Evolutionary conservation across 1,140 invertebrate genomes (phyloP), one percentile per base, ranked within the genome.

Genomic region (Lasioglossum albipes): DNA sequence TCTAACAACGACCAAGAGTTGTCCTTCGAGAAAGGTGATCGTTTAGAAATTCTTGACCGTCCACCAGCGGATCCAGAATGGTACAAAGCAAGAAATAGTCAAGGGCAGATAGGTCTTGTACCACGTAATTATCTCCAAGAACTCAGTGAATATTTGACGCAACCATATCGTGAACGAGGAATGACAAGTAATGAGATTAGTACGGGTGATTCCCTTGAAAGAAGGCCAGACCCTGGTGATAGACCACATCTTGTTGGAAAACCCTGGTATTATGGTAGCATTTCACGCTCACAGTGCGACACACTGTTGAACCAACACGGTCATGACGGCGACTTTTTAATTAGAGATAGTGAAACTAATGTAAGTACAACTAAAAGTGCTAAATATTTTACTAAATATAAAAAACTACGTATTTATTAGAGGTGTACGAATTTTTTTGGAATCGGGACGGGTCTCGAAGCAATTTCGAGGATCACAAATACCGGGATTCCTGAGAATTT

Each of bases 331-430:
- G 99, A 99, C 94, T 99, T 99, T 94, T 96, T 99, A 86, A 98
- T 99, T 89, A 95, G 99, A 90, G 98, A 99, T 93, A 99, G 98
- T 93, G 99, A 99, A 95, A 99, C 98, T 89, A 99, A 99, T 94
- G 98, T 99, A 93, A 97, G 97, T 95, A 76, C 12, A 69, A 61
- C 57, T 52, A 1, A 49, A 45, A 45, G n/a, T 16, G 13, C 54
- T 20, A 36, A 36, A 59, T 18, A 13, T 6, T 10, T 9, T 20
- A 59, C n/a, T n/a, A 49, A 12, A 49, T 13, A 49, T 49, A 49
- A 49, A 49, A 12, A 0, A 49, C 10, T 49, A 49, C 13, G 10
- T 12, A 49, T 36, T 36, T 36, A 36, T 36, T 36, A 36, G 36
- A 36, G 36, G 36, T 36, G 36, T 36, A 5, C 1, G 36, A 36